These are phyloP conservation scores for Physeter macrocephalus DNA, from an alignment of 2,113 vertebrate species.

Conservation along the genomic window DNA sequence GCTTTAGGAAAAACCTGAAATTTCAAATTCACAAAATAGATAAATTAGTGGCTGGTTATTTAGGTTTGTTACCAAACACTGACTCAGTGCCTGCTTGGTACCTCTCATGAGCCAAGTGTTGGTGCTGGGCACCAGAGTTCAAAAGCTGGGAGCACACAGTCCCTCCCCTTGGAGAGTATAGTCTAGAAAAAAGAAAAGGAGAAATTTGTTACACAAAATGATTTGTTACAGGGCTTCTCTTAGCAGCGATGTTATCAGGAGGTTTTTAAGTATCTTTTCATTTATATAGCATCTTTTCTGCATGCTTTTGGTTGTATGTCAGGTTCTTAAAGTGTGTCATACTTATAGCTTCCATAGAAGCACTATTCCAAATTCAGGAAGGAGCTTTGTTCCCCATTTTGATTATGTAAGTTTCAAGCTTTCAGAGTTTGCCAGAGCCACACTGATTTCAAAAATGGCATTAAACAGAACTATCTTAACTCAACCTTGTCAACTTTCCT, in stretches of 20 bases:
- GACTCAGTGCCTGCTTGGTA: neutral
- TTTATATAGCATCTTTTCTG: neutral
- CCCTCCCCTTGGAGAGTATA: neutral
- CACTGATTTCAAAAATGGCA: constrained; percentile 4
- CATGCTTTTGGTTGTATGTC: neutral
- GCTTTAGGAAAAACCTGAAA: neutral
- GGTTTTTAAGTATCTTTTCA: neutral
- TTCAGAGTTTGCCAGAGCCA: neutral
- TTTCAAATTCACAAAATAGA: neutral
- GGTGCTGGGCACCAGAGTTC: neutral
- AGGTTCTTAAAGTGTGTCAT: neutral
- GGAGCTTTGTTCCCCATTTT: neutral
- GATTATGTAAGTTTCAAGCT: neutral
- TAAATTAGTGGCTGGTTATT: neutral
- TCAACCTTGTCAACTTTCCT: neutral
- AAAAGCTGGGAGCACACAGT: neutral
- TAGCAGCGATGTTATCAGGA: neutral
- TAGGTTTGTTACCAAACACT: neutral
- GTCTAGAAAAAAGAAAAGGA: neutral
- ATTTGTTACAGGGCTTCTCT: neutral
- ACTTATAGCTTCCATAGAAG: neutral
- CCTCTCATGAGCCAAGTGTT: neutral
- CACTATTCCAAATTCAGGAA: neutral
- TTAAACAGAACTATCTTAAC: neutral
- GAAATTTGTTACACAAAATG: neutral